A percentile compares a stretch with the other conserved stretches of the same genome.
Evolutionary conservation across 2,888 invertebrate genomes (phyloP).

Genomic region (Tenthredo notha): DNA sequence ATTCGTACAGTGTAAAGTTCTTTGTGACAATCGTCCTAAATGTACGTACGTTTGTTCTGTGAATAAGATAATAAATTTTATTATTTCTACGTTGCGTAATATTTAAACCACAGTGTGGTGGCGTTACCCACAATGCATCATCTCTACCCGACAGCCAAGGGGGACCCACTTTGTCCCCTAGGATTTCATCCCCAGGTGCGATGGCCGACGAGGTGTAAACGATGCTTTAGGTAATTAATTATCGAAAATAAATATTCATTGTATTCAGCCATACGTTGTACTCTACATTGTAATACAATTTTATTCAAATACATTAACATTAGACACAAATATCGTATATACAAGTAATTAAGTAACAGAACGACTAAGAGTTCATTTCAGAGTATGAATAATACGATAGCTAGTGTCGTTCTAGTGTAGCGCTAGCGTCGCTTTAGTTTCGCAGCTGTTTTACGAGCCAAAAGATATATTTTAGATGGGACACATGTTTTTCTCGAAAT

Average conservation of each 20-base stretch:
- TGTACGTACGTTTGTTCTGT: neutral
- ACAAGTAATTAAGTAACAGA: neutral
- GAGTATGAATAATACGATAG: neutral
- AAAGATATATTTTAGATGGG: neutral
- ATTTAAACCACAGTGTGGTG: neutral
- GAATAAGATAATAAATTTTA: neutral
- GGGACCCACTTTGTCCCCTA: slow-evolving; percentile 93
- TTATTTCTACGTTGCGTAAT: slow-evolving; percentile 30
- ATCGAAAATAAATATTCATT: neutral
- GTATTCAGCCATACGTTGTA: neutral
- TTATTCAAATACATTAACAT: neutral
- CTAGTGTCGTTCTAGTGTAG: neutral
- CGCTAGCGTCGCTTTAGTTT: neutral
- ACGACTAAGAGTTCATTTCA: neutral
- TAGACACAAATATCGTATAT: neutral
- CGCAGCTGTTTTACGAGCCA: neutral
- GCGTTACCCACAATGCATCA: slow-evolving; percentile 82
- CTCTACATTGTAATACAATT: neutral
- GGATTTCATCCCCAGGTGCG: slow-evolving; percentile 97
- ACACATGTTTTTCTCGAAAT: neutral
- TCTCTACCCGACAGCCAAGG: slow-evolving; percentile 88
- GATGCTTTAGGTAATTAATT: slow-evolving; percentile 88
- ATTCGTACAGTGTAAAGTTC: neutral
- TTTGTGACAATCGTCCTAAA: neutral
- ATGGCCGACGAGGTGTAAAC: slow-evolving; percentile 95